phyloP scores from a whole-genome alignment of 1,140 invertebrate species.

The Neuroterus valhalla region DNA sequence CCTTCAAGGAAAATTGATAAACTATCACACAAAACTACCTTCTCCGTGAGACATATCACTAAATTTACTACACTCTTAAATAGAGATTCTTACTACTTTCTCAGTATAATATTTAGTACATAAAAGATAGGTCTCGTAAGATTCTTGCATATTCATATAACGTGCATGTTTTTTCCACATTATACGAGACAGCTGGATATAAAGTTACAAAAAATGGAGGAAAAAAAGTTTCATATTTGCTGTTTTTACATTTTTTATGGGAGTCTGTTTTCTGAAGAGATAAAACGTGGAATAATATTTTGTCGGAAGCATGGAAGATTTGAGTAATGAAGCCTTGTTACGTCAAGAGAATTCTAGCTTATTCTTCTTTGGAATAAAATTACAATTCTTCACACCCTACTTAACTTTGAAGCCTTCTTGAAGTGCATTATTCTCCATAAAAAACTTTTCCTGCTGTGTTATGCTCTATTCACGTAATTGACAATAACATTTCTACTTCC shows the following conservation, averaged over 20 bases:
- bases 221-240: neutral
- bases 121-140: slow-evolving; percentile 1
- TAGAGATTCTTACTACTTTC: slow-evolving; percentile 12
- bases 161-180: slow-evolving; percentile 17
- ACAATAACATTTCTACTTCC: slow-evolving; percentile 11
- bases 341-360: neutral
- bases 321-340: slow-evolving; percentile 19
- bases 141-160: slow-evolving; percentile 24
- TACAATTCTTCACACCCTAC: slow-evolving; percentile 21
- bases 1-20: neutral
- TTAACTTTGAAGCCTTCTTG: neutral
- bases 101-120: slow-evolving; percentile 18
- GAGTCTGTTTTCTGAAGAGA: neutral
- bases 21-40: neutral
- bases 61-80: neutral
- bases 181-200: slow-evolving; percentile 9
- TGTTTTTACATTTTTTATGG: neutral
- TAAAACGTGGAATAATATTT: slow-evolving; percentile 13
- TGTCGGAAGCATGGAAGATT: neutral
- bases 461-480: slow-evolving; percentile 5
- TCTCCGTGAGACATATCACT: neutral
- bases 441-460: neutral
- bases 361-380: slow-evolving; percentile 25
- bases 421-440: neutral
- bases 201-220: neutral